Evolutionary conservation across 2,888 invertebrate genomes (phyloP).

Genomic region (Watsonalla binaria): DNA sequence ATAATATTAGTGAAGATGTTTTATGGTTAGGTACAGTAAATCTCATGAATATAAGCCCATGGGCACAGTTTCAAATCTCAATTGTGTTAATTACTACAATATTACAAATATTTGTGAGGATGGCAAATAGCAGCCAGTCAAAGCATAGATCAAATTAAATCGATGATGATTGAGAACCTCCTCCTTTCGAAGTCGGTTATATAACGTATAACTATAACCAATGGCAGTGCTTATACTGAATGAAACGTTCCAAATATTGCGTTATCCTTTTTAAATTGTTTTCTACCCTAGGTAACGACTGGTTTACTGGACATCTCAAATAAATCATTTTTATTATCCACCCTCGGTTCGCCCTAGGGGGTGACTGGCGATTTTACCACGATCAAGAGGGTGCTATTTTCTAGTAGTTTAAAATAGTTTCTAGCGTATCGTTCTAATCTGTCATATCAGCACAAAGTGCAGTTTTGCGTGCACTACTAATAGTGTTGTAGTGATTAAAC

Average conservation of each 20-base stretch:
- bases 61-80: too few species aligned
- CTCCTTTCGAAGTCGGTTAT: too few species aligned
- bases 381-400: constrained; percentile 39
- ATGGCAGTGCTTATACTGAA: not conserved
- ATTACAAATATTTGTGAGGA: too few species aligned
- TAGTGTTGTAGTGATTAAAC: constrained; percentile 19
- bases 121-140: too few species aligned
- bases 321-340: constrained; percentile 75
- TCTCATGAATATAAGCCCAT: too few species aligned
- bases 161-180: too few species aligned
- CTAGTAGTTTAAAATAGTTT: constrained; percentile 60
- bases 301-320: constrained; percentile 61
- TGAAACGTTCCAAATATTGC: not conserved
- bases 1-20: too few species aligned
- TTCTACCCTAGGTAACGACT: constrained; percentile 64
- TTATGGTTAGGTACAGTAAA: too few species aligned
- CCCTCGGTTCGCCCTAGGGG: constrained; percentile 42
- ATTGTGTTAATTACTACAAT: too few species aligned
- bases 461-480: constrained; percentile 51
- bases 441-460: constrained; percentile 54
- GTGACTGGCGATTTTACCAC: constrained; percentile 53
- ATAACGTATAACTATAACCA: not conserved
- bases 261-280: constrained; percentile 63
- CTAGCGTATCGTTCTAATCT: constrained; percentile 42
- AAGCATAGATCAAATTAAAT: too few species aligned